Evolutionary conservation across 2,797 vertebrate species (phyloP).

Genomic region (Phrynocephalus vlangalii): DNA sequence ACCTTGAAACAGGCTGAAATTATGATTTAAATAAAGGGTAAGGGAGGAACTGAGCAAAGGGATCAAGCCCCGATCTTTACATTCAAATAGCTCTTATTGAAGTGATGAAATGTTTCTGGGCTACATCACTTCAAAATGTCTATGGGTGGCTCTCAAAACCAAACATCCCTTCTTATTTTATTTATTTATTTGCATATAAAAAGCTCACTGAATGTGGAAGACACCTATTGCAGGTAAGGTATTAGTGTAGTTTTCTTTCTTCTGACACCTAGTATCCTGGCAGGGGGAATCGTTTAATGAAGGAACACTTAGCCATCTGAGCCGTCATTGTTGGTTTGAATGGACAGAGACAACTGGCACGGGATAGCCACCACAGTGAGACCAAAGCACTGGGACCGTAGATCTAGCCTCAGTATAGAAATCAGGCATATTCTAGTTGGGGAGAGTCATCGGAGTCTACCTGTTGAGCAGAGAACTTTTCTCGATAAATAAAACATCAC

Average conservation of each 20-base stretch:
- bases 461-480: not conserved
- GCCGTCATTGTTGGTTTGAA: not conserved
- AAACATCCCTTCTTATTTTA: not conserved
- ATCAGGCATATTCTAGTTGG: not conserved
- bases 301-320: not conserved
- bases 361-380: not conserved
- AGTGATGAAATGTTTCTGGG: not conserved
- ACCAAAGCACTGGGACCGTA: not conserved
- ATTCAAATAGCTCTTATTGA: not conserved
- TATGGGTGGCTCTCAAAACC: not conserved
- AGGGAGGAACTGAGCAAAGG: not conserved
- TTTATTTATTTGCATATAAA: not conserved
- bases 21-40: not conserved
- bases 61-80: not conserved
- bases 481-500: not conserved
- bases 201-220: not conserved
- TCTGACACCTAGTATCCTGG: not conserved
- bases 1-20: not conserved
- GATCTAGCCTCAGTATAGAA: not conserved
- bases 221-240: no score
- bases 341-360: not conserved
- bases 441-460: not conserved
- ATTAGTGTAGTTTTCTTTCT: not conserved
- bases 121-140: not conserved
- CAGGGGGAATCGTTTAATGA: not conserved